Evolutionary conservation across 2,797 vertebrate genomes (phyloP), one percentile per base, ranked within the genome.

Genomic region (Neosilurus mollespiculum): DNA sequence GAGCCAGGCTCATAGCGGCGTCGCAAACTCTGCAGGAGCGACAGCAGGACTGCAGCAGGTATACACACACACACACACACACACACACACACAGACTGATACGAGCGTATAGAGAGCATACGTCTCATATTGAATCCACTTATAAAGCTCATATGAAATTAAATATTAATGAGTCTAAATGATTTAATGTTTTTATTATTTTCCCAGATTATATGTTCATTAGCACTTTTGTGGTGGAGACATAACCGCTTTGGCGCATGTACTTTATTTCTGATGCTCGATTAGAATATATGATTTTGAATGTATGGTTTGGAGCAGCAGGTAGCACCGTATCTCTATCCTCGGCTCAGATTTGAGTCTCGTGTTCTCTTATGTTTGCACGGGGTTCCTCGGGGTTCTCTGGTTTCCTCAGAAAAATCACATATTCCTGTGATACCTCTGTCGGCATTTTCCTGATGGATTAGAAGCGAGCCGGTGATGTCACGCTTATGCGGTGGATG

Each of bases 1-100:
- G 90, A 95, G 93, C 53, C 96, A 95, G 84, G 89, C 94, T 65
- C 95, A 95, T 91, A 91, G 91, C 87, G 90, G 93, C 15, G 91
- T 53, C 12, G 9, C 81, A 26, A 65, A 89, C 18, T 0, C 88
- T 0, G 59, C 87, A 0, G 61, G 86, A 16, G 22, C 86, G 3
- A 78, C 84, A 80, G 80, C 89, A 67, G 88, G 94, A 87, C 90
- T 95, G 72, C 96, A 97, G 90, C 97, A 92, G 87, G 88, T 89
- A 86, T 64, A 80, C 58, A 51, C 22, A 67, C 53, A 71, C 18
- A 12, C 54, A 22, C 11, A 1, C 67, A 54, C 16, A 49, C 71
- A 67, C 56, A 67, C 54, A 58, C 12, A 54, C 37, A 83, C 58
- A 51, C 11, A n/a, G 54, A 37, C 72, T 7, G 4, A 1, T 9